Evolutionary conservation across 2,888 invertebrate genomes (phyloP), one percentile per base, ranked within the genome.

Genomic region (Nephrotoma appendiculata): DNA sequence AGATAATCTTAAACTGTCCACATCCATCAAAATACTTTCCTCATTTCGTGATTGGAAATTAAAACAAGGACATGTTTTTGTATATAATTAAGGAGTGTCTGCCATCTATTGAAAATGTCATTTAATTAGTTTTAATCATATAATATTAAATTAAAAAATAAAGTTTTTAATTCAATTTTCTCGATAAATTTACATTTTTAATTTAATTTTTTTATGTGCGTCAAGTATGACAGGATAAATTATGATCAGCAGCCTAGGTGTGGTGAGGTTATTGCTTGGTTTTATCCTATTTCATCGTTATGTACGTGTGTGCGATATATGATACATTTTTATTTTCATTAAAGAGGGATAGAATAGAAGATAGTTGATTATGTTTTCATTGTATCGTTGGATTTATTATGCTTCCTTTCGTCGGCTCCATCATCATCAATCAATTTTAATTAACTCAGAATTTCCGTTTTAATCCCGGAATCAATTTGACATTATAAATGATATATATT

Each of bases 381-480:
- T 71, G 7, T 31, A 31, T 31, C 31, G 31, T 71, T 71, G 71
- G 31, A 71, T 31, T 71, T 71, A 71, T 71, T 71, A 71, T 11
- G 71, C 31, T 31, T 71, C 31, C 71, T 31, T 11, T 71, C 31
- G 71, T 71, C 71, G 31, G 71, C 6, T 9, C 31, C 71, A 71
- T 71, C 71, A 71, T 71, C 71, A 71, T 71, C 71, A 71, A 71
- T 71, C 71, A 71, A 71, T 71, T 71, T 19, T 85, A 85, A 85
- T 85, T 85, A 85, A 85, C 71, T 71, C 9, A 71, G 71, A 71
- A 71, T 31, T 71, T 71, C 71, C 71, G 7, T 84, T 43, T 42
- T 12, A 84, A 84, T 84, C 42, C 85, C 42, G 85, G 85, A 85
- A 45, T 45, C 45, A 85, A 44, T 85, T 85, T 85, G 45, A 85